phyloP scores from a whole-genome alignment of 2,888 invertebrate genomes.

The Sympetrum striolatum region DNA sequence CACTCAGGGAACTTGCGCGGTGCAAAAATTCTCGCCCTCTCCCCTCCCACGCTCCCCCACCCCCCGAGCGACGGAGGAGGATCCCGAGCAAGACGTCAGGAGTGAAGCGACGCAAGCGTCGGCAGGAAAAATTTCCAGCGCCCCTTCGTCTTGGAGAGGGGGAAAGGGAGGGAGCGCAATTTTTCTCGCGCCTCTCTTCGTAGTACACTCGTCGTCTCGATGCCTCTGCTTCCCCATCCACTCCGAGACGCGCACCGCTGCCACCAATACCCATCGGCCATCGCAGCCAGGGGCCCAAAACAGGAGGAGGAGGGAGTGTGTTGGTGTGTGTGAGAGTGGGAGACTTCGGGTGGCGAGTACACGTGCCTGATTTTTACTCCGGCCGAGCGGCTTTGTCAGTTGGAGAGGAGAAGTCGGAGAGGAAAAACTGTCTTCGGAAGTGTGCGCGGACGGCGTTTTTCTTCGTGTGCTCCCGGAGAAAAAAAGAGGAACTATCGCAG shows the following conservation, averaged over 20 bases:
- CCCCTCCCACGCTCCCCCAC: neutral
- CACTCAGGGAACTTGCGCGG: conserved; percentile 40
- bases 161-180: conserved; percentile 9
- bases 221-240: neutral
- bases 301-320: neutral
- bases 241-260: neutral
- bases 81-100: conserved; percentile 28
- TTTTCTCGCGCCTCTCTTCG: conserved; percentile 20
- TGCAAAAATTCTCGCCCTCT: conserved; percentile 28
- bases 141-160: neutral
- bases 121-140: conserved; percentile 40
- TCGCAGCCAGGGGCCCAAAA: neutral
- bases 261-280: neutral
- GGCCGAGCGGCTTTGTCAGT: conserved; percentile 19
- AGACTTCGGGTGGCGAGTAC: conserved; percentile 31
- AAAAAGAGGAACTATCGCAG: neutral
- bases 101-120: conserved; percentile 39
- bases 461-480: no score
- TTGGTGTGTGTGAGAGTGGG: conserved; percentile 29
- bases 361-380: conserved; percentile 40
- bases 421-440: conserved; percentile 9
- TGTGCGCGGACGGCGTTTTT: neutral
- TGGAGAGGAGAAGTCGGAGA: conserved; percentile 26
- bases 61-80: neutral
- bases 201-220: neutral